These are phyloP conservation scores for Cylindroiulus punctatus DNA, from an alignment of 2,888 invertebrate species.

Conservation along the genomic window DNA sequence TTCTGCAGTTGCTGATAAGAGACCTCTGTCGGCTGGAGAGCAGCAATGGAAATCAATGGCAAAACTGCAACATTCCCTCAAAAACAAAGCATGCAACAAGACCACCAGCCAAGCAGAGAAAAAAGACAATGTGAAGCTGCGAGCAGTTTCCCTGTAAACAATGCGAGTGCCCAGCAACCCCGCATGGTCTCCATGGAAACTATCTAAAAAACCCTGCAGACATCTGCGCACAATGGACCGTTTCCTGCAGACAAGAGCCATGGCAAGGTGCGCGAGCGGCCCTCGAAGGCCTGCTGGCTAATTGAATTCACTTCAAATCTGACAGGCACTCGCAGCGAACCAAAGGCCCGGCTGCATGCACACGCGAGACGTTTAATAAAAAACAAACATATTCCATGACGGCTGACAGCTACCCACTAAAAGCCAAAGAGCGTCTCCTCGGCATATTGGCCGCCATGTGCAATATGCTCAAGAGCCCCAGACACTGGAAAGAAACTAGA, in stretches of 20 bases:
- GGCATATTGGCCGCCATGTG: neutral
- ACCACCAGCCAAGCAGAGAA: slow-evolving; percentile 1
- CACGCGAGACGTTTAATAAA: neutral
- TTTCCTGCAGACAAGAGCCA: neutral
- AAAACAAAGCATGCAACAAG: neutral
- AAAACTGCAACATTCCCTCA: neutral
- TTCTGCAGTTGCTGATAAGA: neutral
- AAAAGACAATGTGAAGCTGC: neutral
- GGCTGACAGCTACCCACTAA: neutral
- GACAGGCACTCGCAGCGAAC: neutral
- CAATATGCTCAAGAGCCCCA: neutral
- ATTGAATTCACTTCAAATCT: slow-evolving; percentile 26
- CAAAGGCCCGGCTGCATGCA: neutral
- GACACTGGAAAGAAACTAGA: neutral
- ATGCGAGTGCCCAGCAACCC: neutral
- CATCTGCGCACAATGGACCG: neutral
- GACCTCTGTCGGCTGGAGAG: neutral
- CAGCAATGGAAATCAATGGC: neutral
- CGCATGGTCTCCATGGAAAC: neutral
- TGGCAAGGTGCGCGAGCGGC: neutral
- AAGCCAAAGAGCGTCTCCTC: neutral
- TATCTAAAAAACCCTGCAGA: neutral
- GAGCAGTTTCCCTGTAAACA: neutral
- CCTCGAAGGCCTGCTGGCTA: slow-evolving; percentile 6
- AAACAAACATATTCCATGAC: neutral